Evolutionary conservation across 2,888 invertebrate genomes (phyloP), one percentile per base, ranked within the genome.

Genomic region (Thyatira batis): DNA sequence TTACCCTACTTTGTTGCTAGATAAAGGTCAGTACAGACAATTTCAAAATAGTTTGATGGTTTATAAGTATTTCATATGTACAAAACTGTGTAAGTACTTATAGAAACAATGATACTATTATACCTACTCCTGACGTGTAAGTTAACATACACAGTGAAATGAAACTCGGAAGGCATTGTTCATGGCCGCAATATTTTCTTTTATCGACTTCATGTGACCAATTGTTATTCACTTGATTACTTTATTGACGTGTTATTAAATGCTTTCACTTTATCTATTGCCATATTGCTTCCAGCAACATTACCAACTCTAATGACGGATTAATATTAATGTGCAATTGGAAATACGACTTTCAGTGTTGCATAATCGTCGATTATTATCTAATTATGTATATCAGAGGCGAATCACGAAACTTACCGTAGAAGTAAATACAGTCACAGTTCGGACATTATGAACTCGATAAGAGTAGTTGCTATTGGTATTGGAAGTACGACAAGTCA

Each of bases 251-350:
- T 76, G 68, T 71, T 68, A 69, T 76, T 69, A 72, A 72, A 67
- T 77, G 80, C 85, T 88, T 87, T 89, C 87, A 84, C 87, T 85
- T 73, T 65, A 65, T 75, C 65, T 76, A 73, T 64, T 60, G 39
- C 39, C 51, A 54, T 67, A 56, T 66, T 62, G 60, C 50, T 53
- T 49, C 28, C 27, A 48, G 27, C 28, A 48, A 48, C 23, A 9
- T 48, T 20, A 48, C 23, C 13, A 46, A 25, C 25, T 2, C 28
- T 60, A 65, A 68, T 60, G 49, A 61, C 50, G 46, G 54, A 57
- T 51, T 52, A 66, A 61, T 63, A 54, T 67, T 61, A 63, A 69
- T 58, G 45, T 51, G 46, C 51, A 27, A 9, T 57, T 20, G 28
- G 54, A 48, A 57, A 57, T 59, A 53, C 33, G 62, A 48, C 48